phyloP scores from a whole-genome alignment of 2,888 invertebrate genomes.

The Teinopalpus imperialis region DNA sequence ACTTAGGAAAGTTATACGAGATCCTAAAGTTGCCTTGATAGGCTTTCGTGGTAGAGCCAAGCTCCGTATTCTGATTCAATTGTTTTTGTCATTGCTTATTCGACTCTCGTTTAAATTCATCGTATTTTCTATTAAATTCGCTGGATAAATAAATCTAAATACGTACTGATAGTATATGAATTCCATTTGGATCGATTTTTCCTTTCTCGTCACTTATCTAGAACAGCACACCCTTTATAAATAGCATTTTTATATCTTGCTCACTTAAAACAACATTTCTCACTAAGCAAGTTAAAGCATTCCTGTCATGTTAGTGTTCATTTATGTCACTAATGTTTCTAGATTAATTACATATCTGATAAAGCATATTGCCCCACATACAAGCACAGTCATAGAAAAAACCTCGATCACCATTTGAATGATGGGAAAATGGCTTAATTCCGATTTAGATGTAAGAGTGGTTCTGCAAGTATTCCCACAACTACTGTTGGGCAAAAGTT shows the following conservation, averaged over 20 bases:
- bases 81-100: too few species aligned
- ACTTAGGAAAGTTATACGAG: too few species aligned
- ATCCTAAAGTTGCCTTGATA: too few species aligned
- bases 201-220: slow-evolving; percentile 9
- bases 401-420: slow-evolving; percentile 4
- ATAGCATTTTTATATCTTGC: slow-evolving; percentile 6
- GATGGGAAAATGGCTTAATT: slow-evolving; percentile 13
- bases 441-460: slow-evolving; percentile 8
- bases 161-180: too few species aligned
- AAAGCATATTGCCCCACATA: slow-evolving; percentile 1
- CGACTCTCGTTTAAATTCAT: too few species aligned
- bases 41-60: too few species aligned
- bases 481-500: slow-evolving; percentile 1
- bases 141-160: too few species aligned
- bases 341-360: slow-evolving; percentile 12
- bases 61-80: too few species aligned
- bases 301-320: slow-evolving; percentile 11
- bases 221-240: slow-evolving; percentile 17
- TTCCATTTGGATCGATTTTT: too few species aligned
- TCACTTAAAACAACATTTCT: slow-evolving; percentile 4
- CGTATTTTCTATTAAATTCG: too few species aligned
- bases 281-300: slow-evolving; percentile 16
- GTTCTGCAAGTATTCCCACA: slow-evolving; percentile 1
- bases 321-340: slow-evolving; percentile 12
- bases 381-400: slow-evolving; percentile 5